Conservation (phyloP, 2,797 vertebrate genomes). For the Anisognathus igniventris region DNA sequence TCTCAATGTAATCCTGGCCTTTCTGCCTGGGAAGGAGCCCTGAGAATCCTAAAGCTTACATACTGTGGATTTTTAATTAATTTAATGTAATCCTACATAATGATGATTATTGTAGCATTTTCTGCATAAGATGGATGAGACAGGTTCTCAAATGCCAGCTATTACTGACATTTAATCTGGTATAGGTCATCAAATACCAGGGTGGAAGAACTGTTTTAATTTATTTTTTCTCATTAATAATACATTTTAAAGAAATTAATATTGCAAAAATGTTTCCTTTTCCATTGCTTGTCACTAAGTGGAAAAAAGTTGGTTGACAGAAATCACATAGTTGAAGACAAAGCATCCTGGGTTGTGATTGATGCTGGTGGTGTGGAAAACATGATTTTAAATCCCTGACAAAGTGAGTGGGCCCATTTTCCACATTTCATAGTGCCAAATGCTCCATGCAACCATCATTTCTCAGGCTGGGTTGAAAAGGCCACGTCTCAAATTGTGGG, state of each 20-base stretch:
- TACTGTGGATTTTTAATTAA: constrained; percentile 15
- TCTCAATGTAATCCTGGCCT: background rate
- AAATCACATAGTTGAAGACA: background rate
- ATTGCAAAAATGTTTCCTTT: background rate
- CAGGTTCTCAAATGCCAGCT: constrained; percentile 61
- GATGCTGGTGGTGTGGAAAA: background rate
- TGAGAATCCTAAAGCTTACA: background rate
- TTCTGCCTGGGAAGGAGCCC: background rate
- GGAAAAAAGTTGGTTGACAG: background rate
- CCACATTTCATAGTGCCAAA: background rate
- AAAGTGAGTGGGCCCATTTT: background rate
- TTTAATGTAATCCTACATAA: constrained; percentile 43
- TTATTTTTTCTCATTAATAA: constrained; percentile 60
- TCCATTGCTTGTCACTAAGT: background rate
- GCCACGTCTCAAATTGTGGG: background rate
- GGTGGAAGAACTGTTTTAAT: constrained; percentile 42
- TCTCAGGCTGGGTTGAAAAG: background rate
- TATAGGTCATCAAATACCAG: constrained; percentile 71
- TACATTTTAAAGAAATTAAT: constrained; percentile 33
- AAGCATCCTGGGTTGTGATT: background rate
- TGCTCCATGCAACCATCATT: background rate
- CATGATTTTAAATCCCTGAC: background rate
- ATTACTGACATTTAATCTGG: constrained; percentile 67
- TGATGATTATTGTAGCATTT: constrained; percentile 68
- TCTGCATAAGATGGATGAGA: constrained; percentile 49